Base-by-base conservation (phyloP, 2,113 vertebrate genomes). In the Monarcha castaneiventris region DNA sequence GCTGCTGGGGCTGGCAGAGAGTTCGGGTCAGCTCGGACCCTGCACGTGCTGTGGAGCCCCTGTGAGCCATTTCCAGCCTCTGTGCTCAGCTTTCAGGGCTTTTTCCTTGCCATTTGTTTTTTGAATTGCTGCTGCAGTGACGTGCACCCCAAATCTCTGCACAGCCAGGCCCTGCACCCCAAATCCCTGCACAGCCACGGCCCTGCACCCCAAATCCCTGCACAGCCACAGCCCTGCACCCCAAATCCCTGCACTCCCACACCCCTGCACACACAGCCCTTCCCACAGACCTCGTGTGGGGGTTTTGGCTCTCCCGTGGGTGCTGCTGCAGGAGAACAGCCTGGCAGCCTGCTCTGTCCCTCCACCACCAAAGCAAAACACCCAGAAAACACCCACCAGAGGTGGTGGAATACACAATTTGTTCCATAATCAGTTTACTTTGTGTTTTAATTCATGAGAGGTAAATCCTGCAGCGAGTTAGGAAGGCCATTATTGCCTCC, bases 391-490 rank as follows among this genome's bases (percentile, higher is more conserved):
- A 12, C 13, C 23, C 10, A 23, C 4, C 2, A 4, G 46, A 51
- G 9, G 41, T 3, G 10, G 33, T 1, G 13, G 84, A 91, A 82
- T 4, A 44, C 13, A n/a, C 76, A 16, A 14, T 83, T 87, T 61
- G 64, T 37, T 62, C 92, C 56, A 3, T 89, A 84, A 95, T 96
- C 95, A 89, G 92, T 96, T 96, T 89, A 89, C 94, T 97, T 76
- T 93, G 85, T 62, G 95, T 94, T 94, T 68, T 87, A 95, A 94
- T 96, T 96, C 93, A 82, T 81, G 90, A 95, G 94, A 78, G 90
- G 92, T 92, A 93, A 96, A 96, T 78, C 96, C 93, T 96, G 96
- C 92, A 75, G 92, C 14, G 76, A 95, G 80, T 72, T 54, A 78
- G 80, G 61, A 89, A 89, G 90, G 93, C 94, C 96, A 56, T 96